These are phyloP conservation scores for Sisyra terminalis DNA, from an alignment of 2,888 invertebrate genomes.

Conservation along the genomic window DNA sequence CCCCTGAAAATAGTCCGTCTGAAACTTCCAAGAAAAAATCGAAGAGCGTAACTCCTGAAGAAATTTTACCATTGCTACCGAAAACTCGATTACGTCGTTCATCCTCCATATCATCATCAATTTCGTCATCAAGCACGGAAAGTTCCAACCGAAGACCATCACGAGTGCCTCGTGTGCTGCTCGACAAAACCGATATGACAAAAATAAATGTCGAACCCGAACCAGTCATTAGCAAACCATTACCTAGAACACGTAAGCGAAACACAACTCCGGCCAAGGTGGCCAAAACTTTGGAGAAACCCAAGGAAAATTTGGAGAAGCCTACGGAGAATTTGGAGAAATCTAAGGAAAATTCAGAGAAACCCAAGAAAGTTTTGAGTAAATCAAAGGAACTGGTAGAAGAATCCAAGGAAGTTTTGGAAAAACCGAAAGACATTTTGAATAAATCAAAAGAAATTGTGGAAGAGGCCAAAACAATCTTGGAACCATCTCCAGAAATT, in stretches of 20 bases:
- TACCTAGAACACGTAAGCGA: constrained; percentile 7
- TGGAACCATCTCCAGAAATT: constrained; percentile 15
- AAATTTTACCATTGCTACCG: background rate
- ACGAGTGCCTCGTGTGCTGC: constrained; percentile 9
- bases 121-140: too few species aligned
- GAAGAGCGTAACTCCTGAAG: background rate
- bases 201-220: constrained; percentile 18
- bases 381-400: too few species aligned
- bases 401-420: too few species aligned
- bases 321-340: too few species aligned
- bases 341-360: too few species aligned
- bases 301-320: too few species aligned
- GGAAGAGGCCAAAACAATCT: background rate
- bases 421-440: too few species aligned
- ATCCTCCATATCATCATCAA: too few species aligned
- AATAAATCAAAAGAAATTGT: background rate
- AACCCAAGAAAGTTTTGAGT: too few species aligned
- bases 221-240: constrained; percentile 4
- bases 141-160: background rate
- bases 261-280: background rate
- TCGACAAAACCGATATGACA: constrained; percentile 18
- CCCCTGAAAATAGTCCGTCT: background rate
- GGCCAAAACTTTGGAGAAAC: constrained; percentile 4
- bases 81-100: background rate
- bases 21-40: constrained; percentile 12